Conservation (phyloP, 2,888 invertebrate genomes). For the Aphrophora alni region DNA sequence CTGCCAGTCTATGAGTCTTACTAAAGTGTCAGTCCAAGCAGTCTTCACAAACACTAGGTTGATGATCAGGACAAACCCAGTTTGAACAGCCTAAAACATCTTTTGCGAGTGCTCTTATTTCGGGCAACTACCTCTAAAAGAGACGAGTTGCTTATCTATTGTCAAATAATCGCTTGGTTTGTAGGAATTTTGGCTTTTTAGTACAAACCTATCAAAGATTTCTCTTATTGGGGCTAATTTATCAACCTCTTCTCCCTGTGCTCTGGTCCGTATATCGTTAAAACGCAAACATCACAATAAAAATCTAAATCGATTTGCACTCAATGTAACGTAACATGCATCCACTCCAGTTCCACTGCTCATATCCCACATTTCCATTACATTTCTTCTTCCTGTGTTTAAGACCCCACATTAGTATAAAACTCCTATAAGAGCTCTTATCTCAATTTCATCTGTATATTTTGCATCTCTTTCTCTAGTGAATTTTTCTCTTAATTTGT, state of each 20-base stretch:
- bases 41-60: too few relatives aligned
- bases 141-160: neutral
- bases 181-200: neutral
- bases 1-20: too few relatives aligned
- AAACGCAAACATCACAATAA: neutral
- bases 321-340: neutral
- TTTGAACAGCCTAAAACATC: too few relatives aligned
- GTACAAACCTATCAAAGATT: neutral
- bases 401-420: neutral
- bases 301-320: neutral
- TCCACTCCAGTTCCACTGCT: neutral
- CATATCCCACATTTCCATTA: neutral
- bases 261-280: neutral
- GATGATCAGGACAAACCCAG: too few relatives aligned
- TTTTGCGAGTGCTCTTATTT: too few relatives aligned
- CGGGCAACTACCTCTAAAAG: neutral
- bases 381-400: neutral
- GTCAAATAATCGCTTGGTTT: neutral
- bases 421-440: neutral
- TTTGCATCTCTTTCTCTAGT: neutral
- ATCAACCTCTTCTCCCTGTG: neutral
- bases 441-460: neutral
- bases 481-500: neutral
- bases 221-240: neutral
- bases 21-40: too few relatives aligned